Evolutionary conservation across 2,113 vertebrate genomes (phyloP).

Genomic region (Scopus umbretta): DNA sequence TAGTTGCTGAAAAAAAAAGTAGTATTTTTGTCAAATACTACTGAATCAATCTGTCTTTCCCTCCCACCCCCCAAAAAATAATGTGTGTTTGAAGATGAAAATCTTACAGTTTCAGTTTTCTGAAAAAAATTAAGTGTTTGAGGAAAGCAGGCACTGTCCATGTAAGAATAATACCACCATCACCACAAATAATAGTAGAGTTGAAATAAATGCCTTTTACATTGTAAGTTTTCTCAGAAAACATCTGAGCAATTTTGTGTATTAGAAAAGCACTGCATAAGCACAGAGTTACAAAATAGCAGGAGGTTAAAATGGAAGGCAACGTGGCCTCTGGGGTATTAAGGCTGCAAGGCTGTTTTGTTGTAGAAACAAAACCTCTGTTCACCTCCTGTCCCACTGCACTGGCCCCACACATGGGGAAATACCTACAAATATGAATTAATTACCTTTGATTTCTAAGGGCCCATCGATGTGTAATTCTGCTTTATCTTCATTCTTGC

Average conservation of each 20-base stretch:
- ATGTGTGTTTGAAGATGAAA: neutral
- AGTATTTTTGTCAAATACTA: neutral
- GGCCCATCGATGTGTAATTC: slow-evolving; percentile 80
- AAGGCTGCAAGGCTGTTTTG: neutral
- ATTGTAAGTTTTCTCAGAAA: neutral
- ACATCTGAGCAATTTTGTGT: neutral
- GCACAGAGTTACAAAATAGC: neutral
- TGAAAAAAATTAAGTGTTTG: neutral
- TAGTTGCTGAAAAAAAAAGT: neutral
- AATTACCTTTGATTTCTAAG: slow-evolving; percentile 88
- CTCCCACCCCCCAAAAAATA: neutral
- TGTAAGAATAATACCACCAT: neutral
- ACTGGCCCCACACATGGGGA: neutral
- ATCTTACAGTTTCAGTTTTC: neutral
- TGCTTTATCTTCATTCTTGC: slow-evolving; percentile 68
- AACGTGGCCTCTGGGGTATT: neutral
- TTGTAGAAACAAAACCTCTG: neutral
- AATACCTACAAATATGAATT: neutral
- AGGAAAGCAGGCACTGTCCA: neutral
- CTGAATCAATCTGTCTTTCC: neutral
- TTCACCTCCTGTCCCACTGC: neutral
- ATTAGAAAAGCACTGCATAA: neutral
- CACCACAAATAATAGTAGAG: neutral
- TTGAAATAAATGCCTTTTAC: neutral
- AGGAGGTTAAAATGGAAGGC: neutral